Percentiles rank a stretch among this genome's conserved stretches.
phyloP scores from a whole-genome alignment of 1,140 invertebrate genomes.

The Aphaenogaster floridana region DNA sequence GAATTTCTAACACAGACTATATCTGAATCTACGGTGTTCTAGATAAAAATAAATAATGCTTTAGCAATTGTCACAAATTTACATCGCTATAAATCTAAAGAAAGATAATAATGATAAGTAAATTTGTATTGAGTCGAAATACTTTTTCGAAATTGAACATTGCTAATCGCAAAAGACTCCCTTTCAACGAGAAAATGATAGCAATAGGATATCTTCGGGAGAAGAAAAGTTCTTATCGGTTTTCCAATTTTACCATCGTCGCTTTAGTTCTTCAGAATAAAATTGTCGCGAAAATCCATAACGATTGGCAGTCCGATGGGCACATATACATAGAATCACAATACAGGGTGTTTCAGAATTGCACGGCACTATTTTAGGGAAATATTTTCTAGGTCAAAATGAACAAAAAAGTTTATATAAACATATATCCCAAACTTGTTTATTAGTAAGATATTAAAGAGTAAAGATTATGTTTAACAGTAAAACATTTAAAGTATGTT shows the following conservation, averaged over 20 bases:
- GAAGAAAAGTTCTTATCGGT: slow-evolving; percentile 70
- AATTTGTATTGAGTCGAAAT: not conserved
- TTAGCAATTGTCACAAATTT: slow-evolving; percentile 1
- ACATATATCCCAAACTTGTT: too few species aligned
- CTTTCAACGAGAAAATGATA: not conserved
- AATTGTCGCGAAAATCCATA: slow-evolving; percentile 38
- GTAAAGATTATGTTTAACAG: too few species aligned
- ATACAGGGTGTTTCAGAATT: not conserved
- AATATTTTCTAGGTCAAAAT: too few species aligned
- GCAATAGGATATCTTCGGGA: slow-evolving; percentile 50
- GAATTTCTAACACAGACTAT: not conserved
- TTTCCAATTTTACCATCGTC: slow-evolving; percentile 74
- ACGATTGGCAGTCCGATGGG: not conserved
- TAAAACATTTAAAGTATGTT: too few species aligned
- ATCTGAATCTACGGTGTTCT: not conserved
- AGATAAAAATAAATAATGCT: not conserved
- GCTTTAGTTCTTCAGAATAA: slow-evolving; percentile 59
- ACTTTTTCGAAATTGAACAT: slow-evolving; percentile 33
- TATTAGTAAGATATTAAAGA: too few species aligned
- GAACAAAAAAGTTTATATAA: too few species aligned
- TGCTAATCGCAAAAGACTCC: slow-evolving; percentile 29
- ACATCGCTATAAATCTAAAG: not conserved
- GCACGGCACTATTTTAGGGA: too few species aligned
- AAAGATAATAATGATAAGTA: not conserved
- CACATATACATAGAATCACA: not conserved